phyloP scores from a whole-genome alignment of 2,888 invertebrate genomes.

The Apodemia duryi region DNA sequence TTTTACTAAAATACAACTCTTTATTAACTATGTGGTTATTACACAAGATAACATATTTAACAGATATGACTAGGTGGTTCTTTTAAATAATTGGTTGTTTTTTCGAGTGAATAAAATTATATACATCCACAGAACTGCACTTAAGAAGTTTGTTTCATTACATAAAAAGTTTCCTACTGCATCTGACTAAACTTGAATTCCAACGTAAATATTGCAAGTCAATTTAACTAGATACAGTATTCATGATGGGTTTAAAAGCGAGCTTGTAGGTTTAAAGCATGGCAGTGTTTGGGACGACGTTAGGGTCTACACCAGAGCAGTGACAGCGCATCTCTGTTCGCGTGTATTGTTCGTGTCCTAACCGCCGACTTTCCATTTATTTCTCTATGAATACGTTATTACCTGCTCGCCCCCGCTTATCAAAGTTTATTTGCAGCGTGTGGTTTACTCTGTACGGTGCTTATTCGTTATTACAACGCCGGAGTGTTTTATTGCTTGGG shows the following conservation, averaged over 20 bases:
- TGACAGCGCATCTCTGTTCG: conserved; percentile 68
- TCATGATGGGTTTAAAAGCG: conserved; percentile 60
- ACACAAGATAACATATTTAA: no score
- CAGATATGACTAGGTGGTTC: no score
- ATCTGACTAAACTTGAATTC: conserved; percentile 51
- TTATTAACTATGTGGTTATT: no score
- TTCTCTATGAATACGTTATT: conserved; percentile 80
- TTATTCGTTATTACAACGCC: conserved; percentile 77
- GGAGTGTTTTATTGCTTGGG: conserved; percentile 78
- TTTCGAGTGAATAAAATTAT: no score
- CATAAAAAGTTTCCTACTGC: conserved; percentile 34
- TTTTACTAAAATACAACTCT: no score
- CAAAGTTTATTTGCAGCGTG: conserved; percentile 80
- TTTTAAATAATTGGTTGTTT: no score
- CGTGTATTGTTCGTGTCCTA: conserved; percentile 75
- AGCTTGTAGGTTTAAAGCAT: conserved; percentile 58
- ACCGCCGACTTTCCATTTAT: conserved; percentile 79
- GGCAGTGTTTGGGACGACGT: conserved; percentile 47
- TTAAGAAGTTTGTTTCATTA: no score
- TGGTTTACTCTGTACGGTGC: conserved; percentile 78
- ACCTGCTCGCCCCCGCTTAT: conserved; percentile 79
- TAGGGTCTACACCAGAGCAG: conserved; percentile 39
- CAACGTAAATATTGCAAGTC: conserved; percentile 70
- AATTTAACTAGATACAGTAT: conserved; percentile 67
- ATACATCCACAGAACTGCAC: no score